Evolutionary conservation across 2,797 vertebrate genomes (phyloP).

Genomic region (Sus cebifrons): DNA sequence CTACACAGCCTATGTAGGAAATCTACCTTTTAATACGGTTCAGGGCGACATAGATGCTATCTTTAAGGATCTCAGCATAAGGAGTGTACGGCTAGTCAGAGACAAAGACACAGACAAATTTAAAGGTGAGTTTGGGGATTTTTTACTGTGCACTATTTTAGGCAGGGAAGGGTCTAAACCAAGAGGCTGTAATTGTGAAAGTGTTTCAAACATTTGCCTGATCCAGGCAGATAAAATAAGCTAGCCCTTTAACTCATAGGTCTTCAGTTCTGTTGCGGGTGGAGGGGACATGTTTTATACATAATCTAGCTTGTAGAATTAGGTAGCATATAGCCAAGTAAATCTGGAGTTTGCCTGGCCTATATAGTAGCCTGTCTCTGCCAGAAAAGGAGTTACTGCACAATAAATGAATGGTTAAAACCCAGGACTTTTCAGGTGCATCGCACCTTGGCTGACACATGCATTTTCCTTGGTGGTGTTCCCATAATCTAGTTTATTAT

Average conservation of each 20-base stretch:
- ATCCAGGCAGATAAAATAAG: background rate
- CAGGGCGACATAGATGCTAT: constrained; percentile 99
- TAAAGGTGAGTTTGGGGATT: constrained; percentile 93
- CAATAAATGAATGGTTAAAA: background rate
- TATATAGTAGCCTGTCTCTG: background rate
- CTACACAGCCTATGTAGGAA: constrained; percentile 98
- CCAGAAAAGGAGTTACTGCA: background rate
- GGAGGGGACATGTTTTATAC: background rate
- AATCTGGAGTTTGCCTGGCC: background rate
- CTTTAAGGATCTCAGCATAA: constrained; percentile 97
- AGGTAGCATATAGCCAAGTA: background rate
- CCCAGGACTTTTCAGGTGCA: background rate
- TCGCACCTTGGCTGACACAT: background rate
- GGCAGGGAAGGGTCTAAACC: background rate
- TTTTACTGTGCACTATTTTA: background rate
- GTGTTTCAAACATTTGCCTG: background rate
- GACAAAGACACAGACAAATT: constrained; percentile 99
- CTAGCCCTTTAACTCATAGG: background rate
- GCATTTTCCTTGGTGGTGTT: background rate
- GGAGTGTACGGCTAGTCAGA: constrained; percentile 97
- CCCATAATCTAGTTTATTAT: background rate
- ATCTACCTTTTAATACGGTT: constrained; percentile 98
- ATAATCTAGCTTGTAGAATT: background rate
- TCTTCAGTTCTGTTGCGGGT: background rate
- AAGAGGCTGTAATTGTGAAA: background rate